Base-by-base conservation (phyloP, 2,113 vertebrate species). In the Odocoileus hemionus region DNA sequence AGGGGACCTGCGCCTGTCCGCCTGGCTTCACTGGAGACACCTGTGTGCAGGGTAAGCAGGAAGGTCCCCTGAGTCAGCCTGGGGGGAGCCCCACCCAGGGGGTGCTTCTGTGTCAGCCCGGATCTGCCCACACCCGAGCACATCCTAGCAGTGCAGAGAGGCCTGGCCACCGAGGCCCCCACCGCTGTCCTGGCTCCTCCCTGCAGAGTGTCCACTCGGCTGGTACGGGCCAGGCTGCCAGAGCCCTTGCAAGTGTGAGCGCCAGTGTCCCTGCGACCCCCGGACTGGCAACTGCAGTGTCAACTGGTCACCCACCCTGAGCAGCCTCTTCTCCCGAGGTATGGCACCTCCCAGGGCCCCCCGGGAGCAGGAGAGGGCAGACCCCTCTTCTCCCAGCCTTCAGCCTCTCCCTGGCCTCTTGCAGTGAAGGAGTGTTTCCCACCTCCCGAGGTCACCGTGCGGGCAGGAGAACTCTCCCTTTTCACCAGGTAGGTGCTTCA, bases 251-350 rank as follows among this genome's bases (percentile, higher is more conserved):
- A 91, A 25, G 0, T 99, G 99, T 98, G 98, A 98, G 0, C 97
- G 99, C 94, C 89, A 39, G 26, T 99, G 99, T 97, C 99, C 99
- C 55, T 99, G 99, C 17, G 98, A 99, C 96, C 99, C 97, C 0
- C 97, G 97, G 96, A 99, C 99, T 0, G 99, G 99, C 97, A 99
- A 98, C 98, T 99, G 99, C 96, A 99, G 99, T 87, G 1, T 97
- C 97, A 98, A 98, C 9, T 78, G 95, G 0, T 86, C 52, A 0
- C 11, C 1, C 16, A 95, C 98, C 1, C 19, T 96, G 58, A 99
- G 98, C 98, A 43, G 94, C 17, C 98, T 98, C 36, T 50, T 99
- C 47, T 97, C 99, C 80, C 98, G 3, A 99, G 99, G 99, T 99
- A 99, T 2, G 9, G 47, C 43, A 17, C 43, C 76, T 60, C 61